phyloP scores from a whole-genome alignment of 2,888 invertebrate species.

The Lasioglossum villosulum region DNA sequence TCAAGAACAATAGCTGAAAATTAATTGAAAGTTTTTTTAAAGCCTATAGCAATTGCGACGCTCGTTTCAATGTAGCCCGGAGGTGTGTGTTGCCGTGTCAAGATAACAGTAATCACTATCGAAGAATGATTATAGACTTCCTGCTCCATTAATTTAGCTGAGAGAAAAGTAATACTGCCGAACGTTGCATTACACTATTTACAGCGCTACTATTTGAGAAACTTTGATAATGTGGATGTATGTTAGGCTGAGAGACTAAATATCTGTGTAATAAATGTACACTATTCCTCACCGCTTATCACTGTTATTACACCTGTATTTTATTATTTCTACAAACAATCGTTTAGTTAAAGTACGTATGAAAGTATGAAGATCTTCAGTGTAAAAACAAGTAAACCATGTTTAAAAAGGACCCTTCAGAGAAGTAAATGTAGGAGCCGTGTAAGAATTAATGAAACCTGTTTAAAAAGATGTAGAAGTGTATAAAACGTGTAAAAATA shows the following conservation, averaged over 20 bases:
- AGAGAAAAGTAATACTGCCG: not conserved
- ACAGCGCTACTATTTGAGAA: too few species aligned
- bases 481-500: too few species aligned
- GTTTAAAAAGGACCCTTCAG: not conserved
- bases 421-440: too few species aligned
- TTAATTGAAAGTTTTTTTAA: not conserved
- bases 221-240: not conserved
- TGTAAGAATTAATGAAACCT: not conserved
- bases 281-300: too few species aligned
- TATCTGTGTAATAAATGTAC: too few species aligned
- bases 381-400: not conserved
- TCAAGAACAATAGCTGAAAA: constrained; percentile 46
- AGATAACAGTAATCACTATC: constrained; percentile 20
- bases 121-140: constrained; percentile 23
- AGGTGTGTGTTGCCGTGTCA: not conserved
- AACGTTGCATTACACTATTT: not conserved
- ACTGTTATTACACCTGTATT: too few species aligned
- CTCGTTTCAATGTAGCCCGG: too few species aligned
- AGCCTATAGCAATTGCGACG: not conserved
- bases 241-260: too few species aligned
- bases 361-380: too few species aligned
- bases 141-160: not conserved
- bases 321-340: too few species aligned
- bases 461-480: not conserved
- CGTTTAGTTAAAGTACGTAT: too few species aligned